A percentile compares a stretch with the other conserved stretches of the same genome.
phyloP scores from a whole-genome alignment of 2,797 vertebrate species.

The Sebastes glaucus region DNA sequence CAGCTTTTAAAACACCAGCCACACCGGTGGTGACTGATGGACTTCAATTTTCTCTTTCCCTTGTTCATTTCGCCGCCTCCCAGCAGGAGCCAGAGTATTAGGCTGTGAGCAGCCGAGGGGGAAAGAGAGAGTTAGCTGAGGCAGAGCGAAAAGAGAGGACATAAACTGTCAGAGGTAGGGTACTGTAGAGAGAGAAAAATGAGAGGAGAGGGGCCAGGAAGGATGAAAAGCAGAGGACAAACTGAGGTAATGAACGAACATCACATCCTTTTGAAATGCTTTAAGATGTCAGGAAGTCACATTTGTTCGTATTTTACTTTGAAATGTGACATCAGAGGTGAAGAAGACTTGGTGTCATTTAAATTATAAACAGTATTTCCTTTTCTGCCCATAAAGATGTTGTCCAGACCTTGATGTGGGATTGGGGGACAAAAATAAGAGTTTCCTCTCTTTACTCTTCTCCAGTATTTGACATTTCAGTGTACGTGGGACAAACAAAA shows the following conservation, averaged over 20 bases:
- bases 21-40: conserved; percentile 62
- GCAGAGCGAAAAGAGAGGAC: conserved; percentile 17
- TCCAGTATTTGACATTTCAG: background rate
- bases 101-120: conserved; percentile 32
- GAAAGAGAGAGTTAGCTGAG: conserved; percentile 39
- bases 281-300: background rate
- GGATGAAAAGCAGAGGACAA: conserved; percentile 9
- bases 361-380: background rate
- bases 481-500: background rate
- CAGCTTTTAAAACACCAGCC: conserved; percentile 47
- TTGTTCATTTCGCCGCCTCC: conserved; percentile 51
- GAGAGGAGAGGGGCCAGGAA: background rate
- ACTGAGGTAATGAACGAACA: background rate
- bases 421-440: background rate
- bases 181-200: background rate
- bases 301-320: background rate
- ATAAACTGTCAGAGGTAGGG: conserved; percentile 15
- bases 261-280: background rate
- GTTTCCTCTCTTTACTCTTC: background rate
- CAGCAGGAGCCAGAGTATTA: conserved; percentile 57
- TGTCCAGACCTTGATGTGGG: background rate
- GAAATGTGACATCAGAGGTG: background rate
- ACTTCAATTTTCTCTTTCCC: conserved; percentile 65
- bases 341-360: background rate
- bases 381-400: background rate